These are phyloP conservation scores for Eumeta japonica DNA, from an alignment of 1,140 invertebrate genomes.

Conservation along the genomic window DNA sequence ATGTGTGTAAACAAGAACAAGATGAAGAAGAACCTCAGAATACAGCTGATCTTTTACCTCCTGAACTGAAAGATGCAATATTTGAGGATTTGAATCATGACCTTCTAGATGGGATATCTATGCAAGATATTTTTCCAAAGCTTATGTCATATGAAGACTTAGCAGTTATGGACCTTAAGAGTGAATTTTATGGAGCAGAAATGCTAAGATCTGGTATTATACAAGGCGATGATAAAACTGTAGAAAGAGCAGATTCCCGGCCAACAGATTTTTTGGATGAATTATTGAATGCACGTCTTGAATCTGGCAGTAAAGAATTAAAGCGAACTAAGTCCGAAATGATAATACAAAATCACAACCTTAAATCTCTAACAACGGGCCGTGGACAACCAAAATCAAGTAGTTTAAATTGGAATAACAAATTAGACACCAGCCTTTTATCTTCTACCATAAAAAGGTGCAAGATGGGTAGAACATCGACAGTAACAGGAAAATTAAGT, in stretches of 20 bases:
- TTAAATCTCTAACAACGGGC: constrained; percentile 52
- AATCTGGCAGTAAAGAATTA: constrained; percentile 56
- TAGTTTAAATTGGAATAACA: constrained; percentile 68
- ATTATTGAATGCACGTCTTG: constrained; percentile 56
- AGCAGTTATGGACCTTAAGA: constrained; percentile 60
- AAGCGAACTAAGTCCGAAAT: constrained; percentile 66
- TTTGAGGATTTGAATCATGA: constrained; percentile 80
- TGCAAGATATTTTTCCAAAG: constrained; percentile 75
- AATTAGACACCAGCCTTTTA: constrained; percentile 61
- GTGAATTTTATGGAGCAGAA: constrained; percentile 57
- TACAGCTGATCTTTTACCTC: constrained; percentile 72
- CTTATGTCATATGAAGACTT: constrained; percentile 63
- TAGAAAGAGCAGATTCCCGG: constrained; percentile 57
- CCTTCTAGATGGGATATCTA: constrained; percentile 76
- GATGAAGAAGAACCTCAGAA: constrained; percentile 73
- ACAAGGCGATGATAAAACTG: constrained; percentile 48
- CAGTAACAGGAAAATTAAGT: constrained; percentile 43
- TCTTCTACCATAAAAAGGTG: constrained; percentile 65
- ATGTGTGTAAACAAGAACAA: constrained; percentile 64
- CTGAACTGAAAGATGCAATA: constrained; percentile 79
- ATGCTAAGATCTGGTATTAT: too few species aligned
- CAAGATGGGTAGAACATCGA: constrained; percentile 59
- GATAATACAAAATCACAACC: constrained; percentile 52
- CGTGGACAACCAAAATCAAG: constrained; percentile 65
- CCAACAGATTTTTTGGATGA: constrained; percentile 65